Base-by-base conservation (phyloP, 2,797 vertebrate genomes). In the Acipenser ruthenus region DNA sequence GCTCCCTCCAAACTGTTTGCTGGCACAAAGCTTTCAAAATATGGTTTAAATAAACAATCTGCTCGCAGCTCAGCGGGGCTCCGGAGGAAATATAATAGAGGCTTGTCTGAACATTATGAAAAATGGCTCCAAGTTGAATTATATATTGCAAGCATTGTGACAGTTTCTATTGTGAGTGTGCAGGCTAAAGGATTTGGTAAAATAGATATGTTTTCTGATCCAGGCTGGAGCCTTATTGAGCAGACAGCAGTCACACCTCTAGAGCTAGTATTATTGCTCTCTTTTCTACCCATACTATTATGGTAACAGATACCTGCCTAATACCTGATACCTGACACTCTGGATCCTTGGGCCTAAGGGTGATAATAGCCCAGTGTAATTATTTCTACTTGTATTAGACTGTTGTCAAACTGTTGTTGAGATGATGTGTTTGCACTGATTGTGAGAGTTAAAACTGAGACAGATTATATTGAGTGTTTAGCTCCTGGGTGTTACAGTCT, bases 171-270 rank as follows among this genome's bases (percentile, higher is more conserved):
- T 89, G 84, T 90, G 83, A 76, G 77, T 78, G 73, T 73, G 85
- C 79, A 69, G 70, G 79, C 75, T 79, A 84, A 87, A 80, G 79
- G 71, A 78, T 72, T 67, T 62, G 61, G 75, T 81, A 80, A 87
- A 88, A 82, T 72, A 74, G 75, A 80, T 72, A 74, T 78, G 75
- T 80, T 81, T 77, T 80, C 70, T 73, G 64, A 77, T 83, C 82
- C 82, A 84, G 79, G 78, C 81, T 88, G 87, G 86, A 90, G 87
- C 86, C 86, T 82, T 82, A 77, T 75, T 83, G 86, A 83, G 83
- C 81, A 84, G 87, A 88, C 85, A 80, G 79, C 70, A 78, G 79
- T 76, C 79, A 82, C 80, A 75, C 80, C 78, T 75, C 80, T 77
- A 74, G 78, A 70, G 84, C 84, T 87, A 87, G 83, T 83, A 82